Base-by-base conservation (phyloP, 2,888 invertebrate species). In the Plutella xylostella region DNA sequence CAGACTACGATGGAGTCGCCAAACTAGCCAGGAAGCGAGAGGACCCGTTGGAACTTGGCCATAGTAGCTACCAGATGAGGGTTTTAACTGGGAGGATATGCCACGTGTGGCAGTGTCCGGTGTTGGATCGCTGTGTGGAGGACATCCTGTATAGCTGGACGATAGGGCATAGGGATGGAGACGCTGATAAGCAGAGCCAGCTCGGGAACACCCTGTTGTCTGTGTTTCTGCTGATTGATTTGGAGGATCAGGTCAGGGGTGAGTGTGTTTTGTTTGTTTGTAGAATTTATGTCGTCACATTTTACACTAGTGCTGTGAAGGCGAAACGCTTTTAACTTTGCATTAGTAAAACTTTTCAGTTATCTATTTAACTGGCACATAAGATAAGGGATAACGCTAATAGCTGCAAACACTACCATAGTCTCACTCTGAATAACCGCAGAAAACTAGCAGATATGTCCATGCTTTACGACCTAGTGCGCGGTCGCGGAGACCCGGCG, bases 61-160 rank as follows among this genome's bases (percentile, higher is more conserved):
- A 83, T 42, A 72, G 66, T 53, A 80, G 83, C 49, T 83, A 77
- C 47, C 68, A 80, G 55, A 69, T 78, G 6, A 61, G 34, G 14
- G 76, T 82, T n/a, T 52, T 71, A 12, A 75, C 80, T 51, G 85
- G 85, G 37, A 71, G 68, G 12, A 73, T 83, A 53, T 73, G 76
- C 39, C 78, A 80, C 56, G 68, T 80, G 1, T 87, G 87, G 87
- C 83, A 82, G 53, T 87, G 87, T 50, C 74, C 85, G 0, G 63
- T 85, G 33, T 61, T 88, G 45, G 72, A 72, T 43, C 60, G 80
- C 0, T 84, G 86, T 41, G 77, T 86, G 33, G 71, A 83, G 48
- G 76, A 76, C 46, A 69, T 86, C 40, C 65, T 86, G 19, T 72
- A 71, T 60, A 79, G 77, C 56, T 87, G 87, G 87, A 84, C 74